Evolutionary conservation across 2,888 invertebrate species (phyloP).

Genomic region (Keiferia lycopersicella): DNA sequence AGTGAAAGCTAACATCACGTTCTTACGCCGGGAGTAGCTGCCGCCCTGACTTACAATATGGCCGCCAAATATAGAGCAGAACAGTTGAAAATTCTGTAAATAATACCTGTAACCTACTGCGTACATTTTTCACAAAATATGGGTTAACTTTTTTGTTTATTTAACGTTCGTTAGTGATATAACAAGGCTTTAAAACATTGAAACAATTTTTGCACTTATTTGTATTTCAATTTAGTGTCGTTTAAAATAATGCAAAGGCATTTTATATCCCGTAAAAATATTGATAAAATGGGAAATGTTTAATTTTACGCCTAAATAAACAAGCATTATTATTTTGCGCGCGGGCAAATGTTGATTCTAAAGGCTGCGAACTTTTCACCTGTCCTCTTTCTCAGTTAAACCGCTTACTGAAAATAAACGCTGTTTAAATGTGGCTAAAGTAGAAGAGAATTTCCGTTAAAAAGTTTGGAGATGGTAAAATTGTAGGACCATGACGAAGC

Average conservation of each 20-base stretch:
- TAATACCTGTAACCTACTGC: no score
- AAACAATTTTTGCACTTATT: neutral
- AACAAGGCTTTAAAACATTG: neutral
- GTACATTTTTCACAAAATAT: no score
- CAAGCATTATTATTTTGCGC: conserved; percentile 8
- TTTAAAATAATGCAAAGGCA: neutral
- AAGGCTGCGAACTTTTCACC: conserved; percentile 47
- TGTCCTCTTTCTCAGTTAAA: conserved; percentile 61
- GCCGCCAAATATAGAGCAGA: neutral
- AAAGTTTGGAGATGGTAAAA: neutral
- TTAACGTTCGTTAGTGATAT: neutral
- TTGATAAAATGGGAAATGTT: neutral
- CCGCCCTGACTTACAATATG: conserved; percentile 23
- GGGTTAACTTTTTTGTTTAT: no score
- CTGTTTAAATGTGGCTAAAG: conserved; percentile 29
- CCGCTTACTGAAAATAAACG: conserved; percentile 61
- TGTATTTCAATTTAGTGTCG: neutral
- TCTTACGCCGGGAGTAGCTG: conserved; percentile 28
- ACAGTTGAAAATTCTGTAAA: no score
- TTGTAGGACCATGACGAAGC: neutral
- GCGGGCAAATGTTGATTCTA: conserved; percentile 17
- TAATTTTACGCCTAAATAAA: conserved; percentile 9
- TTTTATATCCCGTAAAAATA: neutral
- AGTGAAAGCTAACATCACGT: conserved; percentile 46
- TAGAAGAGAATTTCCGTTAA: conserved; percentile 4